A percentile compares a stretch with the other conserved stretches of the same genome.
These are phyloP conservation scores for Thamnophis elegans DNA, from an alignment of 2,797 vertebrate genomes.

Conservation along the genomic window DNA sequence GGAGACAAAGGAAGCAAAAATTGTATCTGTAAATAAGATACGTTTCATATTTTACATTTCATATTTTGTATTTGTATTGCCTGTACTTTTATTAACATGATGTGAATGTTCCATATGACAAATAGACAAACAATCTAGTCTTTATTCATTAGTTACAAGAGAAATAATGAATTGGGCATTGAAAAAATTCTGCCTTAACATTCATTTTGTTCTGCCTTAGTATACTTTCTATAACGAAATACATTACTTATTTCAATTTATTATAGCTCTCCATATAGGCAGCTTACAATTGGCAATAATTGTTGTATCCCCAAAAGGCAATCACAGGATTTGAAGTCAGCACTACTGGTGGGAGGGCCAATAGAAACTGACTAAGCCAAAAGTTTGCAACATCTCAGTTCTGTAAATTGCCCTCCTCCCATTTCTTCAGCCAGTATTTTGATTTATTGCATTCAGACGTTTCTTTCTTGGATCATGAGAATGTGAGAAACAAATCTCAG, in stretches of 20 bases:
- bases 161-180: background rate
- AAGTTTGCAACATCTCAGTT: background rate
- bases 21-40: background rate
- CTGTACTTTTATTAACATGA: background rate
- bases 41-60: background rate
- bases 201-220: background rate
- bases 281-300: background rate
- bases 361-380: background rate
- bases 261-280: background rate
- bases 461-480: background rate
- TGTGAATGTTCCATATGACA: background rate
- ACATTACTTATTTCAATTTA: background rate
- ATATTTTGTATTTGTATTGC: background rate
- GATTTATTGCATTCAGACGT: background rate
- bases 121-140: background rate
- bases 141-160: background rate
- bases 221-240: background rate
- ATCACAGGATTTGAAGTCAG: background rate
- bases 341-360: background rate
- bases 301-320: background rate
- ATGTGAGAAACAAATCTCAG: background rate
- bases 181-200: background rate
- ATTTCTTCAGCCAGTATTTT: background rate
- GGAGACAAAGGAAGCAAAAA: background rate
- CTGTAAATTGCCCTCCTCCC: background rate